Conservation (phyloP, 2,113 vertebrate species). For the Lathamus discolor region DNA sequence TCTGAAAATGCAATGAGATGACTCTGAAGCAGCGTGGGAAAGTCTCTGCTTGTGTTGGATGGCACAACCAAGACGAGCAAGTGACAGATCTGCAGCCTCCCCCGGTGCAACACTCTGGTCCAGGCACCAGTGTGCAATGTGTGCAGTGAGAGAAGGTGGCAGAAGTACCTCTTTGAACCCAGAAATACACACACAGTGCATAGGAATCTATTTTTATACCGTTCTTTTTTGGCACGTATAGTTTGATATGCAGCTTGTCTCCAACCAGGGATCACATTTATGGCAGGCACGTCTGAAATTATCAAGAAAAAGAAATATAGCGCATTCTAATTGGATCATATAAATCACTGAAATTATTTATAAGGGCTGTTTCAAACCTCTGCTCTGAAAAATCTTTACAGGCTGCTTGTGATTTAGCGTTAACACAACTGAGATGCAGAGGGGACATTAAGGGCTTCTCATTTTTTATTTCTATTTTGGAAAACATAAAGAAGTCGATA, state of each 20-base stretch:
- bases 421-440: slow-evolving; percentile 16
- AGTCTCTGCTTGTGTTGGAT: not conserved
- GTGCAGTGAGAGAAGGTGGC: not conserved
- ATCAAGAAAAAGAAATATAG: slow-evolving; percentile 5
- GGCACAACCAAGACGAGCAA: not conserved
- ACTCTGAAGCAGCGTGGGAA: not conserved
- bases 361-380: slow-evolving; percentile 10
- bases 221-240: not conserved
- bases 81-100: not conserved
- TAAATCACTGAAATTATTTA: slow-evolving; percentile 47
- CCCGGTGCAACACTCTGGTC: not conserved
- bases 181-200: not conserved
- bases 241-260: not conserved
- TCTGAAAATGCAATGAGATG: not conserved
- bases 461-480: not conserved
- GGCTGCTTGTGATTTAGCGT: not conserved
- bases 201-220: not conserved
- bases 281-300: slow-evolving; percentile 24
- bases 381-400: slow-evolving; percentile 22
- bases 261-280: not conserved
- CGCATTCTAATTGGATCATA: slow-evolving; percentile 35
- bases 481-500: slow-evolving; percentile 27
- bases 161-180: not conserved
- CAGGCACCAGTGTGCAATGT: not conserved
- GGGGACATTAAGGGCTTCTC: not conserved